phyloP scores from a whole-genome alignment of 1,140 invertebrate genomes.

The Eriosoma lanigerum region DNA sequence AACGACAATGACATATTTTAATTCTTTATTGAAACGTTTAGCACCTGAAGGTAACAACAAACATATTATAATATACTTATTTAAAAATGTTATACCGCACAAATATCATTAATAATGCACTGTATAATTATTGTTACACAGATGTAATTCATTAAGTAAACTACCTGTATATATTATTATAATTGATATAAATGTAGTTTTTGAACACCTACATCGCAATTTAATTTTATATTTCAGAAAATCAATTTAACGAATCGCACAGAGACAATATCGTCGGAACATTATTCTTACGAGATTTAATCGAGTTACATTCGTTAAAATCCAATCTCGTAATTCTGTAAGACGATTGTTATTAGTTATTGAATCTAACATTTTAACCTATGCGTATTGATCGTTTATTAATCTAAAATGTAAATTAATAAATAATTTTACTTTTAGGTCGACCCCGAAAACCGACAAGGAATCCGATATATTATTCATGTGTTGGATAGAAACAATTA shows the following conservation, averaged over 20 bases:
- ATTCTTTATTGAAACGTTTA: neutral
- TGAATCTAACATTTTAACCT: too few relatives aligned
- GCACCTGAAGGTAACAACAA: neutral
- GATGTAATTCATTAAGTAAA: too few relatives aligned
- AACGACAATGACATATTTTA: constrained; percentile 12
- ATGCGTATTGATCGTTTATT: neutral
- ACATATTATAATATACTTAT: neutral
- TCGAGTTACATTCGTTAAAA: constrained; percentile 80
- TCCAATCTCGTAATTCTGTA: constrained; percentile 88
- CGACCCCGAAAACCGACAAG: constrained; percentile 87
- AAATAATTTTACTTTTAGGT: constrained; percentile 69
- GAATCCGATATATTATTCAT: constrained; percentile 87
- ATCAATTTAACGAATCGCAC: constrained; percentile 71
- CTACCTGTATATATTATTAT: too few relatives aligned
- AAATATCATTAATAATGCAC: too few relatives aligned
- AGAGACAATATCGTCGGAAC: constrained; percentile 90
- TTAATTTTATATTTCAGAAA: constrained; percentile 3
- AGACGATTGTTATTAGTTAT: constrained; percentile 58
- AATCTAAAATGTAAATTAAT: neutral
- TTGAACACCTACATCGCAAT: too few relatives aligned
- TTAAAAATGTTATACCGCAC: too few relatives aligned
- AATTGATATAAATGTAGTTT: too few relatives aligned
- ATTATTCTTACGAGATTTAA: constrained; percentile 81
- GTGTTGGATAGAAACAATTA: constrained; percentile 90
- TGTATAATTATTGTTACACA: too few relatives aligned